Base-by-base conservation (phyloP, 2,888 invertebrate species). In the Rotaria socialis region DNA sequence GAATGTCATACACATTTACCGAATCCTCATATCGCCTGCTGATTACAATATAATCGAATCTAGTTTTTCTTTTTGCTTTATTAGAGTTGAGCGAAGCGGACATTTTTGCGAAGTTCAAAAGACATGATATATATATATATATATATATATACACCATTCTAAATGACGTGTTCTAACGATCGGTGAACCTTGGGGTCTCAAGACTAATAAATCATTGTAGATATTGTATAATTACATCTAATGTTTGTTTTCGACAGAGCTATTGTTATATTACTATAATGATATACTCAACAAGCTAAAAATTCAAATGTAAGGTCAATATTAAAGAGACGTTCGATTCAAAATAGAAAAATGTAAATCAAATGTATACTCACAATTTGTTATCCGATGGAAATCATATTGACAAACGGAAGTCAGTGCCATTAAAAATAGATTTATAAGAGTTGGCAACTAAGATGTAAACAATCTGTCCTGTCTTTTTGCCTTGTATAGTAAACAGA, bases 361-460 rank as follows among this genome's bases (percentile, higher is more conserved):
- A 67, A 67, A 67, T 35, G 16, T 19, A 67, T 67, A 67, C 19
- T 67, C 67, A 67, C 4, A 27, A 2, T 27, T 67, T 27, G 35
- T 41, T 67, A 14, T 67, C 14, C 14, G 27, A 0, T 35, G 19
- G 35, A 67, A 67, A 67, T 55, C 5, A 55, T 67, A 41, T 35
- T 67, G 67, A 67, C 67, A 67, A 67, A 67, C 35, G 67, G 67
- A 67, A 67, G 35, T 67, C 35, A 67, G 35, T 41, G 67, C 35
- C 67, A 67, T 35, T 67, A 67, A 6, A 5, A 67, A 67, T 35
- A 4, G 16, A 35, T 67, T 41, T 67, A 6, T 27, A 67, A 41
- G 16, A 5, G 1, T 35, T 67, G 27, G 5, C 19, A 35, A 35
- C 35, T 14, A 67, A 67, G 19, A 67, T 16, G 27, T 11, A 35